Evolutionary conservation across 23 tunicate genomes (phyloP), one percentile per base, ranked within the genome.

Genomic region (Phallusia fumigata): DNA sequence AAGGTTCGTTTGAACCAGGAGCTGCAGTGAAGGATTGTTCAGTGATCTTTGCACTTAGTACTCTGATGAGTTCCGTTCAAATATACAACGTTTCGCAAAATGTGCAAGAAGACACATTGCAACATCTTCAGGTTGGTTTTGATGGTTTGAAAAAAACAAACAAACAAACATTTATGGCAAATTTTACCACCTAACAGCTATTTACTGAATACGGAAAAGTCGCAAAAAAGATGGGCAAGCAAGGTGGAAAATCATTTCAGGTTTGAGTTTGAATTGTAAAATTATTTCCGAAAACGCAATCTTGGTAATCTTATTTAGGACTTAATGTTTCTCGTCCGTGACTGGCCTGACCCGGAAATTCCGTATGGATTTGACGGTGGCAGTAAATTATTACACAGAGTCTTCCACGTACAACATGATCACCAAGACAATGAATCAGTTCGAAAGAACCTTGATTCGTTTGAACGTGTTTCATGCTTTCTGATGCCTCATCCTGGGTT

Each of bases 401-500:
- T 79, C 52, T 35, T 84, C 0, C 82, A 77, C 34, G 34, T 30
- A 21, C 53, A 33, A 21, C 72, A 77, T 15, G 40, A 76, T 26
- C 88, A 76, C 15, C 83, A 78, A 18, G 88, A 84, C 30, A 32
- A 52, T 0, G 52, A 79, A 22, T 33, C 72, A 0, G 82, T 84
- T 34, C 73, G 88, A 64, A 58, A 64, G 50, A 33, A 84, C 44
- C 52, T 33, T 18, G 51, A 77, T 18, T 76, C 81, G 52, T 84
- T 84, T 65, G 32, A 64, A 84, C 64, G 65, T 12, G 32, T 84
- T 26, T 53, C 82, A 18, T 84, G 88, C 74, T 84, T 77, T 64
- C 76, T 84, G 72, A 84, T 84, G 88, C 88, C 88, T 58, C 88
- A 84, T 53, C 88, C 88, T 19, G 88, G 88, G 58, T 16, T 52